phyloP scores from a whole-genome alignment of 2,888 invertebrate species.

The Erebia ligea region DNA sequence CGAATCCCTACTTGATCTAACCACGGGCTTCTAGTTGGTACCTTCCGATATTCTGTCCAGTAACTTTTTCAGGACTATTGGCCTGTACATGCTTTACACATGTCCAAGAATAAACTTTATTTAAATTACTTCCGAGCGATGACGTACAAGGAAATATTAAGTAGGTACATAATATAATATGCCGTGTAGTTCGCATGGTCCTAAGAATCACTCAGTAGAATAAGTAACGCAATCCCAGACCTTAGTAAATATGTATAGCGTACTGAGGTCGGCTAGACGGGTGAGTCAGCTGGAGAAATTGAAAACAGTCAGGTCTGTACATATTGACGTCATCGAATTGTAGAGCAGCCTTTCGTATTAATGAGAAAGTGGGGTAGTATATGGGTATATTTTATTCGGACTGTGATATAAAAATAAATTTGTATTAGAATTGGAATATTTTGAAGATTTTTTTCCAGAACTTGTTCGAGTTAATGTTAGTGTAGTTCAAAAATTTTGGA shows the following conservation, averaged over 20 bases:
- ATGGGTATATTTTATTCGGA: background rate
- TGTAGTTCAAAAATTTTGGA: too few relatives aligned
- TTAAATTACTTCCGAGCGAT: background rate
- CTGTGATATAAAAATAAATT: background rate
- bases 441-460: background rate
- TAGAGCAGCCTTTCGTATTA: background rate
- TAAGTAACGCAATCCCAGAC: slow-evolving; percentile 33
- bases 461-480: background rate
- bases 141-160: background rate
- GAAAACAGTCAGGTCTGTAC: slow-evolving; percentile 18
- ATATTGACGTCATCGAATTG: slow-evolving; percentile 14
- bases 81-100: too few relatives aligned
- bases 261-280: slow-evolving; percentile 20
- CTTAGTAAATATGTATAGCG: slow-evolving; percentile 28
- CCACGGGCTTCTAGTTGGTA: too few relatives aligned
- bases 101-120: background rate
- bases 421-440: background rate
- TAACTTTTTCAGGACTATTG: too few relatives aligned
- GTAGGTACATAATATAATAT: background rate
- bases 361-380: background rate
- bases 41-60: too few relatives aligned
- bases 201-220: slow-evolving; percentile 40
- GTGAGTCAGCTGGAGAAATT: slow-evolving; percentile 23
- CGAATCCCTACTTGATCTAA: too few relatives aligned
- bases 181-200: slow-evolving; percentile 23